Evolutionary conservation across 2,888 invertebrate genomes (phyloP), one percentile per base, ranked within the genome.

Genomic region (Drosophila pseudotakahashii): DNA sequence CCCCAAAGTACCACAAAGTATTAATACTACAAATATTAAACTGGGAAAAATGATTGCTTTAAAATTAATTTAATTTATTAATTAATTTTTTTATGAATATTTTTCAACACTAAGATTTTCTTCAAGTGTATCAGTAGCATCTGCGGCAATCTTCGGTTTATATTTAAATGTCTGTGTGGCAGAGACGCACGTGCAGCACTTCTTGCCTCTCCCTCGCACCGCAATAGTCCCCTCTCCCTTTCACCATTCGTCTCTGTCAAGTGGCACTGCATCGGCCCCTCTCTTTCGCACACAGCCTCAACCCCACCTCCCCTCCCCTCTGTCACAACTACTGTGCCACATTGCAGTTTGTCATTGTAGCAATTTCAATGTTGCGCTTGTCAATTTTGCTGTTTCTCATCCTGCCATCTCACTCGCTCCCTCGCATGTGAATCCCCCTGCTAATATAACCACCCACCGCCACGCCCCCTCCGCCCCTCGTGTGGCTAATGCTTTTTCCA

Each of bases 351-450:
- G 81, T 89, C 89, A 89, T 87, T 83, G 82, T 81, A 74, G 81
- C 82, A 83, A 84, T 82, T 84, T 89, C 83, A 84, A 84, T 84
- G 83, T 84, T 84, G 79, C 85, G 89, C 83, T 87, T 83, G 83
- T 84, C 83, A 84, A 84, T 84, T 84, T 87, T 73, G 70, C 70
- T 78, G 72, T 61, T 76, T 72, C 66, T 64, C 75, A 42, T 52
- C 54, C 45, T 39, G 34, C 41, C 32, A 10, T 54, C 51, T 41
- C 42, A 7, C 50, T 37, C 48, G 14, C 47, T 48, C 44, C 59
- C 13, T 23, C 37, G 16, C 51, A 58, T 26, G 52, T 34, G 41
- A 19, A 37, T 47, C 34, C 39, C 26, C 45, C 57, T 57, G 66
- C 66, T 66, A 66, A 69, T 47, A 58, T 58, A 41, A 30, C 54